These are phyloP conservation scores for Dendrolimus pini DNA, from an alignment of 2,888 invertebrate species.

Conservation along the genomic window DNA sequence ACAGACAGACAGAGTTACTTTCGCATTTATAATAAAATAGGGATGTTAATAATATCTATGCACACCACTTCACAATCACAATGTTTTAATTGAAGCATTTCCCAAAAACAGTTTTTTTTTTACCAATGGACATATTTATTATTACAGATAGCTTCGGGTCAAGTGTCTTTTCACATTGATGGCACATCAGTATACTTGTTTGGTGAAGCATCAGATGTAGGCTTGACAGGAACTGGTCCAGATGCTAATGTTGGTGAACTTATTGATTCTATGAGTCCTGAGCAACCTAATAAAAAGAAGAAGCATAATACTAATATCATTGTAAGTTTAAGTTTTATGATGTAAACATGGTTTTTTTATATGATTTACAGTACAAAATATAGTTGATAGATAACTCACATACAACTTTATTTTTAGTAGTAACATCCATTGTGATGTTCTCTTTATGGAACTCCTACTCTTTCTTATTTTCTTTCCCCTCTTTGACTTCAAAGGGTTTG, in stretches of 20 bases:
- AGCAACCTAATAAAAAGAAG: slow-evolving; percentile 61
- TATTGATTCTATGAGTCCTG: slow-evolving; percentile 55
- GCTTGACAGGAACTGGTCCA: slow-evolving; percentile 67
- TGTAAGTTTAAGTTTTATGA: slow-evolving; percentile 39
- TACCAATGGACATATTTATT: not conserved
- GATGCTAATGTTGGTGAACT: slow-evolving; percentile 74
- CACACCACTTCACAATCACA: too few relatives aligned
- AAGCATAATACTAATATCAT: slow-evolving; percentile 50
- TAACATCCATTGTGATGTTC: slow-evolving; percentile 51
- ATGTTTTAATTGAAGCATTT: too few relatives aligned
- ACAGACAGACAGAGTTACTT: too few relatives aligned
- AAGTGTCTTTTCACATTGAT: slow-evolving; percentile 82
- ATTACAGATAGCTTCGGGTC: slow-evolving; percentile 80
- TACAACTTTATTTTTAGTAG: slow-evolving; percentile 42
- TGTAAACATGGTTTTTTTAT: too few relatives aligned
- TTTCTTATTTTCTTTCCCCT: slow-evolving; percentile 33
- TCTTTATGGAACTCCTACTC: slow-evolving; percentile 25
- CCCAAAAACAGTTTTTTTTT: too few relatives aligned
- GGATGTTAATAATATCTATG: too few relatives aligned
- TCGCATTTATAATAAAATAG: too few relatives aligned
- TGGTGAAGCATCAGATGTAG: slow-evolving; percentile 76
- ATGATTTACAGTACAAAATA: too few relatives aligned
- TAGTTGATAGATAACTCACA: slow-evolving; percentile 34
- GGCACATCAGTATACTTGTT: slow-evolving; percentile 81
- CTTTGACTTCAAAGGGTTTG: slow-evolving; percentile 47